These are phyloP conservation scores for Drosophila macrothrix DNA, from an alignment of 2,888 invertebrate species.

Conservation along the genomic window DNA sequence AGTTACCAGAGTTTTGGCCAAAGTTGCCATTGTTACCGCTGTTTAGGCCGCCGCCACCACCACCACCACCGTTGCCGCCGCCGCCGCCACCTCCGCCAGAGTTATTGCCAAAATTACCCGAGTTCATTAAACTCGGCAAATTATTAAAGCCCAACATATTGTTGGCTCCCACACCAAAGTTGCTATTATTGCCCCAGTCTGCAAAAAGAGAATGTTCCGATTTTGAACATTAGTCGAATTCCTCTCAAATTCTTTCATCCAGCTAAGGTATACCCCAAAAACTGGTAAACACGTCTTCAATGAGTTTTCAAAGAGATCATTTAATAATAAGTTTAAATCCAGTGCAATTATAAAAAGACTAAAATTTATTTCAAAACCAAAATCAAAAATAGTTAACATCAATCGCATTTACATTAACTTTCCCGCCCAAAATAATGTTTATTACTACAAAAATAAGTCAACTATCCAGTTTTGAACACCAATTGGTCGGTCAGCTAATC, in stretches of 20 bases:
- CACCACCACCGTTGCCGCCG: conserved; percentile 41
- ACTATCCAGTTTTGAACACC: background rate
- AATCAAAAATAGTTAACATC: background rate
- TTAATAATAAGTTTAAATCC: background rate
- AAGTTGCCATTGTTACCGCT: conserved; percentile 64
- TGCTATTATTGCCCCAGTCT: conserved; percentile 79
- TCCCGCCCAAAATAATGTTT: background rate
- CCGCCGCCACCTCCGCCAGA: conserved; percentile 76
- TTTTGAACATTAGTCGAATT: conserved; percentile 17
- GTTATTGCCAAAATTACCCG: conserved; percentile 79
- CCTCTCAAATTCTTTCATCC: background rate
- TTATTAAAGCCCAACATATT: conserved; percentile 83
- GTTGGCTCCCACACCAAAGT: conserved; percentile 82
- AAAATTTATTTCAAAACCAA: background rate
- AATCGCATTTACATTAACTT: background rate
- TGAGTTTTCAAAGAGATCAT: background rate
- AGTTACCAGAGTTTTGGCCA: conserved; percentile 68
- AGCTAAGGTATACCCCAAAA: background rate
- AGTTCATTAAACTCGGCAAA: conserved; percentile 78
- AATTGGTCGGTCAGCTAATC: background rate
- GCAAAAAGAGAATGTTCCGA: conserved; percentile 27
- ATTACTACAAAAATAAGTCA: background rate
- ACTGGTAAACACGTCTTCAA: background rate
- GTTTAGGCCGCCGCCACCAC: conserved; percentile 28
- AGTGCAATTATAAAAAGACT: background rate